phyloP scores from a whole-genome alignment of 2,888 invertebrate genomes.

The Agapostemon virescens region DNA sequence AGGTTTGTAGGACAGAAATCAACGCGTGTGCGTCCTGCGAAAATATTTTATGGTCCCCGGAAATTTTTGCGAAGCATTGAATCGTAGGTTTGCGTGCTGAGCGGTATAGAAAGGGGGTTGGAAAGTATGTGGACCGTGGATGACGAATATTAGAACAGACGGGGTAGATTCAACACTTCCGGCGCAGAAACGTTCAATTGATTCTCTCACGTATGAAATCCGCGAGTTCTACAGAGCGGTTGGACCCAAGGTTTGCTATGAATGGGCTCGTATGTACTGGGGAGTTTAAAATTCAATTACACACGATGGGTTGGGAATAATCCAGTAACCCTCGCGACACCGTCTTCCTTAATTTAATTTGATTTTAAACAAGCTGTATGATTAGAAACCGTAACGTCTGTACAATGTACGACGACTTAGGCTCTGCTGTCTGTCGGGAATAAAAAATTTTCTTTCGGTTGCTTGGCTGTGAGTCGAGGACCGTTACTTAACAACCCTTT shows the following conservation, averaged over 20 bases:
- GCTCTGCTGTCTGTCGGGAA: background rate
- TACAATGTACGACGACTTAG: background rate
- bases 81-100: background rate
- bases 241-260: slow-evolving; percentile 11
- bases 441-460: background rate
- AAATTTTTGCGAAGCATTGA: background rate
- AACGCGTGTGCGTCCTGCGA: no score
- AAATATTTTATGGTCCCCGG: background rate
- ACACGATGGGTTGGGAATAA: slow-evolving; percentile 66
- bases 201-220: slow-evolving; percentile 44
- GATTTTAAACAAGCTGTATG: slow-evolving; percentile 50
- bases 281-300: slow-evolving; percentile 75
- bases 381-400: slow-evolving; percentile 40
- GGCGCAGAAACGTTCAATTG: slow-evolving; percentile 44
- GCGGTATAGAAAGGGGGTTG: background rate
- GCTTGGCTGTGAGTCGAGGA: background rate
- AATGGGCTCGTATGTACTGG: slow-evolving; percentile 61
- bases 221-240: slow-evolving; percentile 39
- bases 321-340: slow-evolving; percentile 64
- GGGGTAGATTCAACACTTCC: slow-evolving; percentile 26
- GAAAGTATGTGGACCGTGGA: background rate
- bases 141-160: slow-evolving; percentile 33
- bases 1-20: background rate
- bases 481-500: no score
- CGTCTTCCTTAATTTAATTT: slow-evolving; percentile 62